Evolutionary conservation across 1,140 invertebrate genomes (phyloP), one percentile per base, ranked within the genome.

Genomic region (Gonatopus flavifemur): DNA sequence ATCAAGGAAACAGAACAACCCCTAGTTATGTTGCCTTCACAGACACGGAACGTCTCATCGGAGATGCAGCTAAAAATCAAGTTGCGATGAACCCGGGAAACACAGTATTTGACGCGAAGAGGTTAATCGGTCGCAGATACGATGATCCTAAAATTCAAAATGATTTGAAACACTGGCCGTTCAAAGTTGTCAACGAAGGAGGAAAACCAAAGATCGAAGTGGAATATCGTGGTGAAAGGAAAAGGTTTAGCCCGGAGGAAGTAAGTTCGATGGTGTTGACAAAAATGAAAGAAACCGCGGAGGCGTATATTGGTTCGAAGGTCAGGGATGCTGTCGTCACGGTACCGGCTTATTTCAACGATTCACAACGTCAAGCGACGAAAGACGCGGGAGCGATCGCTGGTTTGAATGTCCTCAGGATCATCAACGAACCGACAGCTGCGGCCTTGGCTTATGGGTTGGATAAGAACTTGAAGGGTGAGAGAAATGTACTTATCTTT

Each of bases 1-100:
- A 96, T 72, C 92, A 94, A 79, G 94, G 93, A 19, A 96, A 95
- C 78, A 79, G 93, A 33, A 96, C 92, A 20, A 95, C 93, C 24
- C 92, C 92, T 9, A 89, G 88, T 44, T 96, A 94, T 77, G 92
- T 96, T 31, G 93, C 91, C 2, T 88, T 93, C 73, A 91, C 87
- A 1, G 89, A 92, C 54, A 87, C 85, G 0, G 90, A 93, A 67
- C 74, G 88, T 2, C 77, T 91, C 7, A 88, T 91, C 45, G 87
- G 87, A 19, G 86, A 89, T 63, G 82, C 80, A 55, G 85, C 84
- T 3, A 84, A 88, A 69, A 88, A 80, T 59, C 81, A 89, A 66
- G 87, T 87, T n/a, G 87, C 90, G 8, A 88, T 91, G 86, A 94
- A 94, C 72, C 90, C 91, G 12, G 80, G 80, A 56, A 94, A 93